Base-by-base conservation (phyloP, 2,113 vertebrate genomes). In the Gasterosteus aculeatus region DNA sequence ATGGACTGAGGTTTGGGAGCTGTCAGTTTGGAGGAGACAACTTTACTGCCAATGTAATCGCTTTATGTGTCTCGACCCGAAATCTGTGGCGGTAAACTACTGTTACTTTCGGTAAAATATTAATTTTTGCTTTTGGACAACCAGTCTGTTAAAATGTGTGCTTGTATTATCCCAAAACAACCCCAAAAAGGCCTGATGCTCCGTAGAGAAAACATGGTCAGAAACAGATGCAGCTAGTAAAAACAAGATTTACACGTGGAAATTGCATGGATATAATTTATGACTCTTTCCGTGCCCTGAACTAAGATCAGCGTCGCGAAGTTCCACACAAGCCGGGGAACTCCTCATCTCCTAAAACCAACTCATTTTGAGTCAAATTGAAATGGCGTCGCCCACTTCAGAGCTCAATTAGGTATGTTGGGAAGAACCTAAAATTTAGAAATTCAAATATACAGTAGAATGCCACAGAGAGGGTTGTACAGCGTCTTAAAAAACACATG, bases 1-100 rank as follows among this genome's bases (percentile, higher is more conserved):
- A 94, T 92, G 89, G 82, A 85, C 84, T 87, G 89, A 88, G 89
- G 89, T 92, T 91, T 91, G 87, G 88, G 91, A 91, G 81, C 84
- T 87, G 90, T 92, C 89, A 88, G 79, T 88, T 57, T 67, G 82
- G 66, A 89, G 89, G 85, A 92, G 92, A 91, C 91, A 81, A 91
- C 89, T 94, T 94, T 93, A 93, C 85, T 86, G 87, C 88, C 85
- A 80, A 68, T 74, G 64, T 87, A 77, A 91, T 67, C 51, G 68
- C 83, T 84, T 84, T 61, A 65, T 35, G 42, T 88, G 85, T 83
- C 83, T 82, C 60, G 6, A 84, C 73, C 49, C 79, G 81, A 85
- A 77, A 84, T 63, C 51, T 12, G 47, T 26, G 29, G 67, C 22
- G 57, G 42, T 83, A 80, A 87, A 80, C 79, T 22, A 51, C 31